Evolutionary conservation across 2,888 invertebrate species (phyloP), one percentile per base, ranked within the genome.

Genomic region (Lacanobia wlatinum): DNA sequence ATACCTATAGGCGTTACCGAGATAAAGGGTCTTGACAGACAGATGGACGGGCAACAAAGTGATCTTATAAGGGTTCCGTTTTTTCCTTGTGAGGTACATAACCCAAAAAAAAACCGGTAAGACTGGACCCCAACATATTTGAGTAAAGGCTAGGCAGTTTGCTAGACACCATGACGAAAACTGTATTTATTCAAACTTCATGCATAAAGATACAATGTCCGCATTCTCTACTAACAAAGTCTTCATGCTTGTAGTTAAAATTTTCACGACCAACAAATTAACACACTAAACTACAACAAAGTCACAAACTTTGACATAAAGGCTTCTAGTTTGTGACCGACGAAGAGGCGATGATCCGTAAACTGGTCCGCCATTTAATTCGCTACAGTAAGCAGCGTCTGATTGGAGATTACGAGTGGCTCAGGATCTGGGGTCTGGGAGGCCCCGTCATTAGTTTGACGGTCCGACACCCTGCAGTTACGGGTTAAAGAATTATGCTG

Each of bases 371-470:
- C 56, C 64, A 48, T 75, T 80, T 85, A 84, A 84, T 83, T 74
- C 80, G 65, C 60, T 73, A 76, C 80, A 80, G 70, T 80, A 77
- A 84, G 69, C 77, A 61, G 16, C 21, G 52, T 50, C 71, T 83
- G 80, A 84, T 85, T 80, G 75, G 71, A 68, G 85, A 71, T 80
- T 74, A 76, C 62, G 59, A 48, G 14, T 68, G 12, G 50, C 71
- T 59, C 12, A 52, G 78, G 78, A 69, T 68, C 67, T 61, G 16
- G 55, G 82, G 73, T 72, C 82, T 46, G 28, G 12, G 61, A 61
- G 72, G 60, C 67, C 71, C 58, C n/a, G 38, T 74, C 72, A 66
- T 79, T 82, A 82, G 68, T 79, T 63, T 23, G 12, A 67, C 68
- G 43, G 70, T 28, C 43, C 23, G 2, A 61, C 43, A 63, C 67